phyloP scores from a whole-genome alignment of 2,888 invertebrate species.

The Callyntrura sp. region DNA sequence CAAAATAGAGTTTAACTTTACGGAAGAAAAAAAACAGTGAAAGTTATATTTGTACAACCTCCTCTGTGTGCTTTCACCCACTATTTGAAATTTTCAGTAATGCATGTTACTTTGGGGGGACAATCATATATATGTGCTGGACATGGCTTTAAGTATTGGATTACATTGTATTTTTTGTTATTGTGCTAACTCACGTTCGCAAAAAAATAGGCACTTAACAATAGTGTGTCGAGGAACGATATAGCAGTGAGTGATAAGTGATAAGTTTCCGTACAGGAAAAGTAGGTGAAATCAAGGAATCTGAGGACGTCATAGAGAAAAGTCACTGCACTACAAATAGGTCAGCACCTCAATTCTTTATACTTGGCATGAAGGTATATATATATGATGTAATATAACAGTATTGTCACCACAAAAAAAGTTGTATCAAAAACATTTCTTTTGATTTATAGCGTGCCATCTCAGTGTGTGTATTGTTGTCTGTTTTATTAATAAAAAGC shows the following conservation, averaged over 20 bases:
- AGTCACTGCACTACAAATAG: constrained; percentile 65
- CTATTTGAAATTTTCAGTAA: too few species aligned
- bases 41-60: too few species aligned
- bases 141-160: too few species aligned
- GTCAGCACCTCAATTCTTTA: constrained; percentile 55
- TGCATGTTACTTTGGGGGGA: too few species aligned
- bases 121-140: too few species aligned
- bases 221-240: background rate
- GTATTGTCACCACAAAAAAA: constrained; percentile 15
- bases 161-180: background rate
- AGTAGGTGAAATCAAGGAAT: constrained; percentile 46
- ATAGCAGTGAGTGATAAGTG: background rate
- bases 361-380: constrained; percentile 22
- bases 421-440: too few species aligned
- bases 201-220: background rate
- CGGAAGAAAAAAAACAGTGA: too few species aligned
- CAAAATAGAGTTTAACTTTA: too few species aligned
- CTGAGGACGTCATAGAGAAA: constrained; percentile 43
- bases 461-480: too few species aligned
- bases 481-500: too few species aligned
- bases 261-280: background rate
- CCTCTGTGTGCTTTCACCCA: too few species aligned
- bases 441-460: too few species aligned
- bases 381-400: constrained; percentile 37
- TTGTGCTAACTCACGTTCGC: background rate